A percentile compares a stretch with the other conserved stretches of the same genome.
These are phyloP conservation scores for Psittacula echo DNA, from an alignment of 2,797 vertebrate species.

Conservation along the genomic window DNA sequence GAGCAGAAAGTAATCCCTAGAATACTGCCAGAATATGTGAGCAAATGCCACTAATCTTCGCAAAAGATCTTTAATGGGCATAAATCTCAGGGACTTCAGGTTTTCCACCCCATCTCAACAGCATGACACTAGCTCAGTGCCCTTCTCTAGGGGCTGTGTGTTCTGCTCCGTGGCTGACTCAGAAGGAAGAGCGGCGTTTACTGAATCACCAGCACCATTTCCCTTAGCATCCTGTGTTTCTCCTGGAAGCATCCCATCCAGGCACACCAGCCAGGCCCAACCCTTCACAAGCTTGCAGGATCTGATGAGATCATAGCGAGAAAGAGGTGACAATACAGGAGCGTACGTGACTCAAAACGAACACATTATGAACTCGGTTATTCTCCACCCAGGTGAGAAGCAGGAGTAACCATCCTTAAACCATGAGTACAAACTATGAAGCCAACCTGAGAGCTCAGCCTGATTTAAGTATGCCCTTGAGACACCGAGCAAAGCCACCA, in stretches of 20 bases:
- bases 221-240: constrained; percentile 63
- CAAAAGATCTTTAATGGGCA: neutral
- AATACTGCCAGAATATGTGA: neutral
- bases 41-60: neutral
- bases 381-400: constrained; percentile 53
- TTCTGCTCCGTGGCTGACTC: constrained; percentile 22
- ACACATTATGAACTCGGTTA: constrained; percentile 18
- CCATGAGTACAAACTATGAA: neutral
- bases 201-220: constrained; percentile 65
- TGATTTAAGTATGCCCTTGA: constrained; percentile 45
- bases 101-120: neutral
- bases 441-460: neutral
- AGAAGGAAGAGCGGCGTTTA: constrained; percentile 45
- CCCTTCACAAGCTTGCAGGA: constrained; percentile 48
- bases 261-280: constrained; percentile 31
- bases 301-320: constrained; percentile 58
- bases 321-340: constrained; percentile 53
- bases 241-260: constrained; percentile 55
- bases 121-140: neutral
- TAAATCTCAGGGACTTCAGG: neutral
- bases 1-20: constrained; percentile 15
- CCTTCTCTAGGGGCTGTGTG: neutral
- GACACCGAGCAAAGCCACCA: constrained; percentile 8
- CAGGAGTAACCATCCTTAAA: neutral
- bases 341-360: constrained; percentile 47